These are phyloP conservation scores for Mycetomoellerius zeteki DNA, from an alignment of 1,140 invertebrate genomes.

Conservation along the genomic window DNA sequence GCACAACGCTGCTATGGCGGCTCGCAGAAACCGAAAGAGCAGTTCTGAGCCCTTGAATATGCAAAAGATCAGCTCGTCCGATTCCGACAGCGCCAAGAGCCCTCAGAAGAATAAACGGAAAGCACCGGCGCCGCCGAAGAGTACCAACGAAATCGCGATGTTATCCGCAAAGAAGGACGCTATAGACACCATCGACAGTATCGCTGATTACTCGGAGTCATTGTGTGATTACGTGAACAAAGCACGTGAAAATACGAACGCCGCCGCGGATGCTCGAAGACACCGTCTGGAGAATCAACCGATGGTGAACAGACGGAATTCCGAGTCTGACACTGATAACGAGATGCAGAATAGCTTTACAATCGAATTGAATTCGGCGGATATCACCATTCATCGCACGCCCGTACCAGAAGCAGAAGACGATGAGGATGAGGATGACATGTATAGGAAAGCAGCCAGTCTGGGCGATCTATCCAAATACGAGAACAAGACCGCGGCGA, in stretches of 20 bases:
- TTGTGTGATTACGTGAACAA: slow-evolving; percentile 74
- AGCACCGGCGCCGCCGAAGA: slow-evolving; percentile 90
- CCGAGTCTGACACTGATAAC: slow-evolving; percentile 87
- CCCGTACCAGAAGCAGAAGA: slow-evolving; percentile 88
- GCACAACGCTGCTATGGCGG: slow-evolving; percentile 90
- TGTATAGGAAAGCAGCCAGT: slow-evolving; percentile 92
- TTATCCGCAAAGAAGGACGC: slow-evolving; percentile 46
- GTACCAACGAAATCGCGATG: slow-evolving; percentile 57
- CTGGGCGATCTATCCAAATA: slow-evolving; percentile 93
- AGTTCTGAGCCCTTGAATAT: slow-evolving; percentile 78
- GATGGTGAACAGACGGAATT: slow-evolving; percentile 80
- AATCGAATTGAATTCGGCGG: slow-evolving; percentile 91
- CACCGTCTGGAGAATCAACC: slow-evolving; percentile 70
- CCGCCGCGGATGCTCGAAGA: slow-evolving; percentile 68
- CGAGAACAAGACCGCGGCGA: slow-evolving; percentile 88
- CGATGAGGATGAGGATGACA: slow-evolving; percentile 87
- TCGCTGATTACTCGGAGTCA: slow-evolving; percentile 80
- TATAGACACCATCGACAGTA: slow-evolving; percentile 73
- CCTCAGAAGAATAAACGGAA: slow-evolving; percentile 91
- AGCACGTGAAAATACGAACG: slow-evolving; percentile 70
- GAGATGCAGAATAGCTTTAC: slow-evolving; percentile 86
- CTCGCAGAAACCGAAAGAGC: slow-evolving; percentile 89
- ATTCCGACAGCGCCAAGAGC: slow-evolving; percentile 77
- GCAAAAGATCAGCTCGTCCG: slow-evolving; percentile 49
- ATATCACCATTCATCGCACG: slow-evolving; percentile 92